Conservation (phyloP, 2,888 invertebrate genomes). For the Linnaemya vulpina region DNA sequence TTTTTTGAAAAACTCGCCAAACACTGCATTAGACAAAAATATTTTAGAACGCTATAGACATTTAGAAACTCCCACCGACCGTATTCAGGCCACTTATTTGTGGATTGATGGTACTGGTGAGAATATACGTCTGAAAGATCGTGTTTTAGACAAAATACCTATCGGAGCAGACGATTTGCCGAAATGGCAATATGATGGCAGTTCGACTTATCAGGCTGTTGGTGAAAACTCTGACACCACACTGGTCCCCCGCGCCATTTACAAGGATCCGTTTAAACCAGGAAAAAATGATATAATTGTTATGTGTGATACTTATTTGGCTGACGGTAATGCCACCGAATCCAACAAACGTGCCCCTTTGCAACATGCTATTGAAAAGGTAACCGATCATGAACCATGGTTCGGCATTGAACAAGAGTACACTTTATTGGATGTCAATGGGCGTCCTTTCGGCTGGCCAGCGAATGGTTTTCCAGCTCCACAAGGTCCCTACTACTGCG, state of each 20-base stretch:
- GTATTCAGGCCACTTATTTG: slow-evolving; percentile 87
- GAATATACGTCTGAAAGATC: slow-evolving; percentile 87
- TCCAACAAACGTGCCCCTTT: slow-evolving; percentile 84
- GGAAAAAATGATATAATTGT: slow-evolving; percentile 89
- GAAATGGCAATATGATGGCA: slow-evolving; percentile 90
- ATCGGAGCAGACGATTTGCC: slow-evolving; percentile 86
- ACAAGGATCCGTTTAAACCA: slow-evolving; percentile 89
- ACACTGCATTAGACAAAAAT: slow-evolving; percentile 89
- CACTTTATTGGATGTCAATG: slow-evolving; percentile 84
- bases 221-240: slow-evolving; percentile 88
- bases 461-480: slow-evolving; percentile 87
- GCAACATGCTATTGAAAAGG: slow-evolving; percentile 84
- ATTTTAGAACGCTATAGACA: slow-evolving; percentile 88
- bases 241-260: slow-evolving; percentile 89
- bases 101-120: slow-evolving; percentile 91
- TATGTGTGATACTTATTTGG: slow-evolving; percentile 89
- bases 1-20: slow-evolving; percentile 86
- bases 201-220: slow-evolving; percentile 87
- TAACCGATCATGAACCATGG: slow-evolving; percentile 87
- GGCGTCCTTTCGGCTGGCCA: slow-evolving; percentile 89
- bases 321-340: slow-evolving; percentile 83
- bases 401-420: slow-evolving; percentile 89
- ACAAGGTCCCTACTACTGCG: slow-evolving; percentile 92
- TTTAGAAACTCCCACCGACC: slow-evolving; percentile 84
- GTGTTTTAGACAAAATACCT: slow-evolving; percentile 87